Conservation (phyloP, 2,888 invertebrate genomes). For the Mesopsocus fuscifrons region DNA sequence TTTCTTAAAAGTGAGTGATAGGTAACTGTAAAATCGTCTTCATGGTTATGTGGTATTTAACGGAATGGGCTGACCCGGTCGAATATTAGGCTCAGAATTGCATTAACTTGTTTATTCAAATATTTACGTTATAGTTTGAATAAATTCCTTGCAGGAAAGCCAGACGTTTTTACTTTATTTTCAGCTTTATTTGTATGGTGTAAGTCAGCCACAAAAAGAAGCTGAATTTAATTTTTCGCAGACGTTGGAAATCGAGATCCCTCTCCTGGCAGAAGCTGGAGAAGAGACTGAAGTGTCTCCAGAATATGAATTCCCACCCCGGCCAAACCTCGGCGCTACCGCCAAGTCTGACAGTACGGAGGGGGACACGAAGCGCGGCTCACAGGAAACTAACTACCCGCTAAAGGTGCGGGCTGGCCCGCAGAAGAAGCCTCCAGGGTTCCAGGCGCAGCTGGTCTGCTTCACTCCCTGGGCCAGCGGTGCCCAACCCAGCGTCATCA, state of each 20-base stretch:
- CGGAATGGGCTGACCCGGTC: no score
- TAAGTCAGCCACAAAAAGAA: no score
- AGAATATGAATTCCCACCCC: conserved; percentile 52
- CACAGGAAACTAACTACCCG: conserved; percentile 26
- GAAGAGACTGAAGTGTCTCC: conserved; percentile 66
- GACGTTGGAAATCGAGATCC: conserved; percentile 70
- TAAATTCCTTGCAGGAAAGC: no score
- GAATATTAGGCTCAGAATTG: no score
- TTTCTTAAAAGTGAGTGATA: background rate
- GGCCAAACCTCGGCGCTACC: conserved; percentile 16
- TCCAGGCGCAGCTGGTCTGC: conserved; percentile 90
- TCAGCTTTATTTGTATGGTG: no score
- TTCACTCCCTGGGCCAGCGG: conserved; percentile 66
- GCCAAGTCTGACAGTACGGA: conserved; percentile 22
- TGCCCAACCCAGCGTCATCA: conserved; percentile 65
- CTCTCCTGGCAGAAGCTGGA: conserved; percentile 58
- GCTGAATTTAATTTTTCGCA: no score
- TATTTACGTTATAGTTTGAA: no score
- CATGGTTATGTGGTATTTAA: no score
- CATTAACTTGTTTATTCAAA: no score
- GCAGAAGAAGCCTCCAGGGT: conserved; percentile 82
- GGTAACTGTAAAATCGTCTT: conserved; percentile 7
- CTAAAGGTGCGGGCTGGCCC: conserved; percentile 53
- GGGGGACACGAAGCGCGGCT: conserved; percentile 26
- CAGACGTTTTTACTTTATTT: no score